A percentile compares a stretch with the other conserved stretches of the same genome.
Evolutionary conservation across 2,888 invertebrate genomes (phyloP).

Genomic region (Shargacucullia verbasci): DNA sequence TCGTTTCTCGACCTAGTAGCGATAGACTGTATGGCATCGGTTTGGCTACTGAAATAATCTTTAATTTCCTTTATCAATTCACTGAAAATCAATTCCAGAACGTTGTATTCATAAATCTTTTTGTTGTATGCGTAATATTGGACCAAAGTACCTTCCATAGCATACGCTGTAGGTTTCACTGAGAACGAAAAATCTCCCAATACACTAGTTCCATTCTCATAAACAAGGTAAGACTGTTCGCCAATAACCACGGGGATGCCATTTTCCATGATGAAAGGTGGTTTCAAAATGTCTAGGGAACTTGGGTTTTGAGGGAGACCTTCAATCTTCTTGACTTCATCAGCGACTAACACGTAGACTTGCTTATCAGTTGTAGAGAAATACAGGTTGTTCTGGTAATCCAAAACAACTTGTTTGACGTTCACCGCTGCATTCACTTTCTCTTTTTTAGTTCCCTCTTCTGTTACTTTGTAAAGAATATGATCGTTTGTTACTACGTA

Average conservation of each 20-base stretch:
- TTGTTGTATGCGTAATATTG: conserved; percentile 75
- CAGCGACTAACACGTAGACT: conserved; percentile 60
- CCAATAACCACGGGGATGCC: conserved; percentile 66
- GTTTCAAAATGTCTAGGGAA: conserved; percentile 63
- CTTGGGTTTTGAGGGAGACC: conserved; percentile 68
- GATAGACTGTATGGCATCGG: conserved; percentile 61
- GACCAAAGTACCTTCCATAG: conserved; percentile 68
- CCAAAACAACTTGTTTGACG: conserved; percentile 72
- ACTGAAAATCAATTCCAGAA: conserved; percentile 54
- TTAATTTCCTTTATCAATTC: conserved; percentile 58
- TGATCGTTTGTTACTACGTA: conserved; percentile 73
- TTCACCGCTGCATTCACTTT: conserved; percentile 64
- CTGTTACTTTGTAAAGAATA: conserved; percentile 71
- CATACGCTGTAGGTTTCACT: conserved; percentile 69
- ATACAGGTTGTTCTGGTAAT: conserved; percentile 72
- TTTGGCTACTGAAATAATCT: conserved; percentile 57
- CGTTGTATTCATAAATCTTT: conserved; percentile 76
- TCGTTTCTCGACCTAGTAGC: conserved; percentile 59
- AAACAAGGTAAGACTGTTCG: conserved; percentile 61
- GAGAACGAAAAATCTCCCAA: conserved; percentile 55
- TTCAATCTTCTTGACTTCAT: conserved; percentile 65
- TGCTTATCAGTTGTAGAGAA: conserved; percentile 67
- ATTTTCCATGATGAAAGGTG: conserved; percentile 67
- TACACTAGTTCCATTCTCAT: conserved; percentile 68
- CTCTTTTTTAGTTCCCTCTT: conserved; percentile 70